phyloP scores from a whole-genome alignment of 2,888 invertebrate genomes.

The Tuberolachnus salignus region DNA sequence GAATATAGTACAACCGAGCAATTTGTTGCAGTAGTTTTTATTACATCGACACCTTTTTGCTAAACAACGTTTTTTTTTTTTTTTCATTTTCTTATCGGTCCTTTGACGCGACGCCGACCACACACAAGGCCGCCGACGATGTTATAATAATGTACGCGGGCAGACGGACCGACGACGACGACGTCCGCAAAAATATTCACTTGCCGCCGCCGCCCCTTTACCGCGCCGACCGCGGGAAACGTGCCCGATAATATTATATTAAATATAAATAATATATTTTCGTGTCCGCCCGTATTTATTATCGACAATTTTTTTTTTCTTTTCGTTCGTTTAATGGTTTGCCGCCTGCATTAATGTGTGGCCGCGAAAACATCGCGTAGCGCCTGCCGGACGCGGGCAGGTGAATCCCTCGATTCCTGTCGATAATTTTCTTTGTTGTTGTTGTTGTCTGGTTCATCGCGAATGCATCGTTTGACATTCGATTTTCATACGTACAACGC shows the following conservation, averaged over 20 bases:
- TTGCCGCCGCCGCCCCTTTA: conserved; percentile 17
- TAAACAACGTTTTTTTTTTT: conserved; percentile 44
- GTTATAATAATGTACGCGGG: neutral
- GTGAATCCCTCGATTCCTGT: too few relatives aligned
- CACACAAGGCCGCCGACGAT: conserved; percentile 23
- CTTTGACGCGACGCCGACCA: conserved; percentile 53
- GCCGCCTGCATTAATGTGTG: conserved; percentile 31
- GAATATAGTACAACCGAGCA: conserved; percentile 42
- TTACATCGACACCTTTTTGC: conserved; percentile 57
- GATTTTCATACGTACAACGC: too few relatives aligned
- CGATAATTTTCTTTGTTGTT: too few relatives aligned
- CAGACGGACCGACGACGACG: conserved; percentile 47
- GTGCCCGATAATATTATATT: neutral
- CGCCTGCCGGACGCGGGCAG: neutral
- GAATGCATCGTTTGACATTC: too few relatives aligned
- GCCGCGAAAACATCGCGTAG: conserved; percentile 35
- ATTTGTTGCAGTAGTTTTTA: conserved; percentile 56
- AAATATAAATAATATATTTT: neutral
- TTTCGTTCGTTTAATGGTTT: conserved; percentile 11
- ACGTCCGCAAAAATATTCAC: conserved; percentile 32
- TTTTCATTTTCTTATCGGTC: conserved; percentile 16
- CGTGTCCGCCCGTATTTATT: too few relatives aligned
- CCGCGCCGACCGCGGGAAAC: conserved; percentile 7
- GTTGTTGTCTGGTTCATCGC: too few relatives aligned
- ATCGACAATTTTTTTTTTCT: neutral